These are phyloP conservation scores for Carposina sasakii DNA, from an alignment of 1,140 invertebrate genomes.

Conservation along the genomic window DNA sequence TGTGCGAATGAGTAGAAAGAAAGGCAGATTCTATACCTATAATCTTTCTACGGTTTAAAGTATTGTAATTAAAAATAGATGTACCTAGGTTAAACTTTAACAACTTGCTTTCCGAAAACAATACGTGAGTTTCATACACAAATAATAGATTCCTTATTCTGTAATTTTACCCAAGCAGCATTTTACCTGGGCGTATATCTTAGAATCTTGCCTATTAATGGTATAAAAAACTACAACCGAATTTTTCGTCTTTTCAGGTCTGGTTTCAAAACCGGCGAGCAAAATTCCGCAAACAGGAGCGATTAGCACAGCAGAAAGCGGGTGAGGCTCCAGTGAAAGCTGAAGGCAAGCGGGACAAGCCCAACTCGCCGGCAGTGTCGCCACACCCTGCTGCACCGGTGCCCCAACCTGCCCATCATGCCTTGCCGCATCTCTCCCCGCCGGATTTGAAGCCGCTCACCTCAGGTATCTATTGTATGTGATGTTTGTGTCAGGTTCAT, in stretches of 20 bases:
- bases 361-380: constrained; percentile 46
- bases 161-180: too few species aligned
- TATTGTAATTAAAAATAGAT: too few species aligned
- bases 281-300: constrained; percentile 94
- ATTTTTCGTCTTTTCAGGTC: constrained; percentile 77
- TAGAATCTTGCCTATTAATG: background rate
- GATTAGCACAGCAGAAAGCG: constrained; percentile 85
- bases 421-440: constrained; percentile 62
- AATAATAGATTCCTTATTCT: too few species aligned
- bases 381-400: constrained; percentile 52
- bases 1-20: too few species aligned
- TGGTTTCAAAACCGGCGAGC: constrained; percentile 96
- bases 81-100: too few species aligned
- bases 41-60: too few species aligned
- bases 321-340: constrained; percentile 59
- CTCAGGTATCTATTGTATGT: constrained; percentile 46
- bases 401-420: constrained; percentile 60
- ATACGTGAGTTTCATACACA: too few species aligned
- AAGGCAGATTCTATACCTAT: too few species aligned
- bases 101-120: too few species aligned
- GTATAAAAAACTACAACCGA: background rate
- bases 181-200: too few species aligned
- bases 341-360: constrained; percentile 57
- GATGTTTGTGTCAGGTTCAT: too few species aligned
- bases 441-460: constrained; percentile 69